Evolutionary conservation across 2,888 invertebrate genomes (phyloP), one percentile per base, ranked within the genome.

Genomic region (Ochropacha duplaris): DNA sequence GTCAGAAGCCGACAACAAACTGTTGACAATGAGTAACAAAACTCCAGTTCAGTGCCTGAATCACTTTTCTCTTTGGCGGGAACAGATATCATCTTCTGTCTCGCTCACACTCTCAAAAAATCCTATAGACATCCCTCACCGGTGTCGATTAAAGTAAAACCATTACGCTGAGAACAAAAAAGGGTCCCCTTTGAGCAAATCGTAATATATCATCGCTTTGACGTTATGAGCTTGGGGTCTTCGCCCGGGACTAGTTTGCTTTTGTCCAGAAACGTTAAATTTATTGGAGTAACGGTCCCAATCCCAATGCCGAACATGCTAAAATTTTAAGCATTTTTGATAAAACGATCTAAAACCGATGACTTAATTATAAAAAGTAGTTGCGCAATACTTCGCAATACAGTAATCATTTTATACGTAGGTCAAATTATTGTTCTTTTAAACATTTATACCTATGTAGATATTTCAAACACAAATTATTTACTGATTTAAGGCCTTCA

Each of bases 91-190:
- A 67, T 74, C 58, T 61, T 55, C 56, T 60, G 11, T 86, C 88
- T 75, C 79, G 16, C 54, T 90, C 67, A 6, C 71, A 62, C 87
- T 49, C 8, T 28, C 11, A 1, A 2, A n/a, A n/a, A 3, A 2
- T 6, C 50, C 8, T 76, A 78, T 81, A 60, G 58, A 54, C 55
- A 49, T 76, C 76, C 75, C 74, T 74, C 70, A 76, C 69, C 59
- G 61, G 72, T 79, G 84, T 82, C 91, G 91, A 92, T 92, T 90
- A 89, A 88, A 88, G 82, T 87, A 84, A 87, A 88, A 87, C 92
- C 91, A 92, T 92, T 92, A 92, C 87, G 77, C 67, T 68, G 86
- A 90, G 92, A 92, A 92, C 92, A 92, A 92, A 92, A 92, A 92
- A 92, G 82, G 91, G 92, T 89, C 90, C 92, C 92, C 92, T 91